These are phyloP conservation scores for Trissoscelio sp. DNA, from an alignment of 2,888 invertebrate species.

Conservation along the genomic window DNA sequence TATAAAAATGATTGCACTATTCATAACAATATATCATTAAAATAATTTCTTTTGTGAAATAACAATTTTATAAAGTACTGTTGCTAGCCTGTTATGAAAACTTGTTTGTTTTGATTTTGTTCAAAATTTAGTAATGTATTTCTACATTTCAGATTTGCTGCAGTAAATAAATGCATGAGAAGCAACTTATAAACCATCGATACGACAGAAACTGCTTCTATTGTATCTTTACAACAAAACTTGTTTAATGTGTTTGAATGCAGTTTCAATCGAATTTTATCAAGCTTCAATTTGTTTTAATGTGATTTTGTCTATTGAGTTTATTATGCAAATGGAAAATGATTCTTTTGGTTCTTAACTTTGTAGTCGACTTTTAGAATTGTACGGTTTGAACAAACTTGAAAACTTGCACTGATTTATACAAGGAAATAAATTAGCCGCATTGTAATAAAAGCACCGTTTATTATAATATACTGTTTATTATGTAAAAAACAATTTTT, in stretches of 20 bases:
- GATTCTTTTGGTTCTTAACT: slow-evolving; percentile 41
- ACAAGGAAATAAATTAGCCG: too few species aligned
- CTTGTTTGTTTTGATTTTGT: slow-evolving; percentile 5
- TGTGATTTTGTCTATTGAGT: slow-evolving; percentile 34
- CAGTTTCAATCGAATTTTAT: slow-evolving; percentile 54
- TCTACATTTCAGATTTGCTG: not conserved
- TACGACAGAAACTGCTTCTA: slow-evolving; percentile 42
- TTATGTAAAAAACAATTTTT: too few species aligned
- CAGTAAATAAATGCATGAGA: slow-evolving; percentile 52
- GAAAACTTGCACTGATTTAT: not conserved
- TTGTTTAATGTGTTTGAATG: slow-evolving; percentile 56
- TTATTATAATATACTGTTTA: too few species aligned
- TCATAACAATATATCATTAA: too few species aligned
- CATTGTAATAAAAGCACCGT: too few species aligned
- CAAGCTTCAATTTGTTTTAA: slow-evolving; percentile 52
- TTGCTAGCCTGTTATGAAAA: not conserved
- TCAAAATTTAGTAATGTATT: not conserved
- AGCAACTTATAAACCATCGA: slow-evolving; percentile 38
- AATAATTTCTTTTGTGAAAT: too few species aligned
- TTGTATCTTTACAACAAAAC: slow-evolving; percentile 47
- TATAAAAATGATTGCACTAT: too few species aligned
- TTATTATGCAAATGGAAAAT: slow-evolving; percentile 50
- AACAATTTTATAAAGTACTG: too few species aligned
- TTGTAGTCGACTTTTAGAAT: slow-evolving; percentile 30
- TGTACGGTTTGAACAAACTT: slow-evolving; percentile 11